Evolutionary conservation across 2,113 vertebrate genomes (phyloP).

Genomic region (Salvator merianae): DNA sequence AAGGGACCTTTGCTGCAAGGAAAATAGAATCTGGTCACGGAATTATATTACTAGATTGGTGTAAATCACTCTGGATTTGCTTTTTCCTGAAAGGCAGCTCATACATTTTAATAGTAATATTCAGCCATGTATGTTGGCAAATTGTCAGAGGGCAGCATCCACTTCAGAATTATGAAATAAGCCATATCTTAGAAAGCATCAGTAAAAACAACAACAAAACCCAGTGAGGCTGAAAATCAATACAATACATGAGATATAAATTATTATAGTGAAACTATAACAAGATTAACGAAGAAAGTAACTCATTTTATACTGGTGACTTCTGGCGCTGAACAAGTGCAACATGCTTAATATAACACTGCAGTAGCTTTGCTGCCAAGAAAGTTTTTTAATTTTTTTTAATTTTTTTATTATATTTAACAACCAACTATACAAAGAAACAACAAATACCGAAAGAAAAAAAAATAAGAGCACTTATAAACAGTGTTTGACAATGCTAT

Average conservation of each 20-base stretch:
- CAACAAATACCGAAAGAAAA: too few relatives aligned
- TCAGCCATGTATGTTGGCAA: neutral
- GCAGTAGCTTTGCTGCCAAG: neutral
- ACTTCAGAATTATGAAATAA: neutral
- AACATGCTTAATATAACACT: neutral
- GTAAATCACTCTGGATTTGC: too few relatives aligned
- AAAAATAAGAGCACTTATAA: too few relatives aligned
- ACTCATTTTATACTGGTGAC: neutral
- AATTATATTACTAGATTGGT: too few relatives aligned
- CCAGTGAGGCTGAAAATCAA: neutral
- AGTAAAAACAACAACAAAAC: neutral
- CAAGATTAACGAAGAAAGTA: neutral
- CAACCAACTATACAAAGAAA: too few relatives aligned
- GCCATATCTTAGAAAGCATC: neutral
- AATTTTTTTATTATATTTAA: too few relatives aligned
- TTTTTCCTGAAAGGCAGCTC: neutral
- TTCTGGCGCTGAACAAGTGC: neutral
- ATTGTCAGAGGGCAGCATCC: neutral
- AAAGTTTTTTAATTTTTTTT: too few relatives aligned
- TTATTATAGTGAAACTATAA: too few relatives aligned
- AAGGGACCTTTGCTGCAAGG: constrained; percentile 90
- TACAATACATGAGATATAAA: neutral
- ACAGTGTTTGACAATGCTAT: too few relatives aligned
- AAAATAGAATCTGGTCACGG: too few relatives aligned
- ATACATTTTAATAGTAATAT: too few relatives aligned